Percentiles rank a stretch among this genome's conserved stretches.
These are phyloP conservation scores for Eristalinus aeneus DNA, from an alignment of 2,888 invertebrate species.

Conservation along the genomic window DNA sequence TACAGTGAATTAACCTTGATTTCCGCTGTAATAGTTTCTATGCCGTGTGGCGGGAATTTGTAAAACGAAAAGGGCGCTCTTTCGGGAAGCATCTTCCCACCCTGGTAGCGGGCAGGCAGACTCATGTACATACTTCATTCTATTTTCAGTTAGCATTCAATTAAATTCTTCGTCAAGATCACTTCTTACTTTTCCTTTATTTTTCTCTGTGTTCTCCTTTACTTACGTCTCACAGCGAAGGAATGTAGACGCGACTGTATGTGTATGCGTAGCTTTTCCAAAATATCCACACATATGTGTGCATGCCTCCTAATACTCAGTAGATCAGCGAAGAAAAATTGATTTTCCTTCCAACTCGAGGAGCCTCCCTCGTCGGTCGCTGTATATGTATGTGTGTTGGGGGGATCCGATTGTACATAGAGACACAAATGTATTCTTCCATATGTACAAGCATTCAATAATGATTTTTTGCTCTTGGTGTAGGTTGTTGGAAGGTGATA, in stretches of 20 bases:
- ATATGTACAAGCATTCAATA: constrained; percentile 53
- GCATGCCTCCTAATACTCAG: neutral
- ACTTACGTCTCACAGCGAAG: constrained; percentile 20
- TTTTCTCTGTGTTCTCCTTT: neutral
- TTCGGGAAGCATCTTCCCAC: neutral
- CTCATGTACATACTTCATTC: constrained; percentile 15
- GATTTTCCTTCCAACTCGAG: constrained; percentile 25
- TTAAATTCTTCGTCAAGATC: constrained; percentile 63
- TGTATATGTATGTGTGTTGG: constrained; percentile 1
- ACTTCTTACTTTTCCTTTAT: constrained; percentile 26
- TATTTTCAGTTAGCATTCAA: constrained; percentile 66
- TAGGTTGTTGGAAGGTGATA: constrained; percentile 72
- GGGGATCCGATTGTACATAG: neutral
- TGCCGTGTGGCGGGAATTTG: neutral
- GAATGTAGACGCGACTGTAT: constrained; percentile 32
- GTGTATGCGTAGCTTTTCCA: constrained; percentile 50
- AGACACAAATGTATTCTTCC: neutral
- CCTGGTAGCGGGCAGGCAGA: constrained; percentile 6
- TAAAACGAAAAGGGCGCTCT: constrained; percentile 32
- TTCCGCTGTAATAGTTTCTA: neutral
- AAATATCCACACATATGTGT: constrained; percentile 49
- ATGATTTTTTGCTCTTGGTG: constrained; percentile 61
- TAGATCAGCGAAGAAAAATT: constrained; percentile 32
- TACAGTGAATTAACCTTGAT: neutral
- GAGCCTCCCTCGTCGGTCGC: neutral